Evolutionary conservation across 2,888 invertebrate genomes (phyloP).

Genomic region (Drosophila pegasa): DNA sequence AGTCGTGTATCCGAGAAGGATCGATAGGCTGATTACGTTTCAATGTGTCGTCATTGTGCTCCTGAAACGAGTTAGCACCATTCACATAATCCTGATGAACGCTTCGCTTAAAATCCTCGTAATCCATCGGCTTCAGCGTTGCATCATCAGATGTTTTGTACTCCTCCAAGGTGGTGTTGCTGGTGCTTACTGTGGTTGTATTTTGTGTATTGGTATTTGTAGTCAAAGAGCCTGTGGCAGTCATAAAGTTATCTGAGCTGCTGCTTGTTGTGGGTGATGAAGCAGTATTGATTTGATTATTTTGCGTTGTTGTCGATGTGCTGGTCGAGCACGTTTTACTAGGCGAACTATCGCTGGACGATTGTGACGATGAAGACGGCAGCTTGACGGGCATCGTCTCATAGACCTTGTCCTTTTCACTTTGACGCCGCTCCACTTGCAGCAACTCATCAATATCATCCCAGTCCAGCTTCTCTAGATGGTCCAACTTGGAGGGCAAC

Average conservation of each 20-base stretch:
- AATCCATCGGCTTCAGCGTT: constrained; percentile 85
- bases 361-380: constrained; percentile 86
- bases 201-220: constrained; percentile 73
- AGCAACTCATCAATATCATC: constrained; percentile 90
- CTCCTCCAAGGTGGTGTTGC: constrained; percentile 75
- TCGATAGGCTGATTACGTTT: constrained; percentile 85
- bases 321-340: constrained; percentile 70
- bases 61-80: constrained; percentile 84
- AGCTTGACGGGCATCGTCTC: constrained; percentile 89
- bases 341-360: constrained; percentile 83
- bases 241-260: constrained; percentile 82
- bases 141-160: constrained; percentile 81
- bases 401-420: constrained; percentile 88
- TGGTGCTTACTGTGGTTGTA: constrained; percentile 68
- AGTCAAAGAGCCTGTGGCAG: constrained; percentile 79
- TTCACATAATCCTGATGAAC: constrained; percentile 84
- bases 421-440: constrained; percentile 88
- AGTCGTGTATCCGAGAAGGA: constrained; percentile 85
- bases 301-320: constrained; percentile 54
- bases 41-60: constrained; percentile 83
- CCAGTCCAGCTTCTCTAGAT: constrained; percentile 88
- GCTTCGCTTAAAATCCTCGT: constrained; percentile 84
- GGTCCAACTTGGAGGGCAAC: constrained; percentile 88
- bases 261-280: constrained; percentile 69
- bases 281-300: constrained; percentile 54